Conservation (phyloP, 2,113 vertebrate genomes). For the Phocoena sinus region DNA sequence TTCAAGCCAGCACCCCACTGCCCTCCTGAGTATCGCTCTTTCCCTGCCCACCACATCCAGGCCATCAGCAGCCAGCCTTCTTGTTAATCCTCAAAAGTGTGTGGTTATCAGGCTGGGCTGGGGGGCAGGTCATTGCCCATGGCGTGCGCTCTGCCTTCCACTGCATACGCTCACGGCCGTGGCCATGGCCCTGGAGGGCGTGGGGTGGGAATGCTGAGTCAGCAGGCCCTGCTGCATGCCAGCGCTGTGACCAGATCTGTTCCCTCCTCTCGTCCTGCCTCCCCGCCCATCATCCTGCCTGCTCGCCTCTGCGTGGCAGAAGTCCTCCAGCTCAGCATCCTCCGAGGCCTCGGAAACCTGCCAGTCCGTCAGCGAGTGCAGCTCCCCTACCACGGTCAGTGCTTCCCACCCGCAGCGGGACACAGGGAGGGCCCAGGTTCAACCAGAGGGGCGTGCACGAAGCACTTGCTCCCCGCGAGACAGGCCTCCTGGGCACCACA, state of each 20-base stretch:
- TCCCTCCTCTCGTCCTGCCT: slow-evolving; percentile 51
- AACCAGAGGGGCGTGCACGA: neutral
- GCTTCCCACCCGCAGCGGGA: neutral
- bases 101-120: neutral
- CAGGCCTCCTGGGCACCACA: neutral
- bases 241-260: slow-evolving; percentile 33
- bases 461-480: neutral
- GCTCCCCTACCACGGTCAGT: slow-evolving; percentile 97
- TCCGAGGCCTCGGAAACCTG: slow-evolving; percentile 98
- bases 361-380: slow-evolving; percentile 98
- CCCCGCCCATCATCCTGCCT: neutral
- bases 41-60: neutral
- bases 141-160: fast-evolving
- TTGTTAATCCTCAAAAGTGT: neutral
- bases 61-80: neutral
- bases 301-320: slow-evolving; percentile 80
- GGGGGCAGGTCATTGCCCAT: neutral
- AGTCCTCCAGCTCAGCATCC: slow-evolving; percentile 98
- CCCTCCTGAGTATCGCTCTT: neutral
- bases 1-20: neutral
- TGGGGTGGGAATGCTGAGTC: neutral
- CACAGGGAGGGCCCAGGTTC: neutral
- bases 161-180: neutral
- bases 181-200: neutral
- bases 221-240: neutral